Base-by-base conservation (phyloP, 2,113 vertebrate genomes). In the Austrofundulus limnaeus region DNA sequence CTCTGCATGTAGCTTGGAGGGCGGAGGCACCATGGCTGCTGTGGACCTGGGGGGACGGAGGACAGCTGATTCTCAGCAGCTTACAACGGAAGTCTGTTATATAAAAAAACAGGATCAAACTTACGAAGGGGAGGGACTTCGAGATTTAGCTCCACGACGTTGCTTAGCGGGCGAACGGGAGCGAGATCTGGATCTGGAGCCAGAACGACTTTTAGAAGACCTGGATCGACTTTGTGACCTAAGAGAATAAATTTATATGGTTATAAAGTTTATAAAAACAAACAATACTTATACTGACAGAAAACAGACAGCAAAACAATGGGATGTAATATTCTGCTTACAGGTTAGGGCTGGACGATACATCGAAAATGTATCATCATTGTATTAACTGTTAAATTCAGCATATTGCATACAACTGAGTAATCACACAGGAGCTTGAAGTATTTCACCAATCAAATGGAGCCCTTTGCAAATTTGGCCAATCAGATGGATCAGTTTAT, bases 101-200 rank as follows among this genome's bases (percentile, higher is more conserved):
- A 46, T 16, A 0, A 47, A 48, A 56, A 11, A 31, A 21, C 1
- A 19, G n/a, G 20, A 0, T 28, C 16, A 14, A 41, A 85, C 96
- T 94, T 91, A 98, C 97, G 94, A 92, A 53, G 96, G 96, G 1
- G 96, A 96, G 16, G 95, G 88, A 76, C 96, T 97, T 52, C 94
- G 88, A 0, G 96, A 97, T 39, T 94, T 90, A 0, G 90, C 89
- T 0, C 71, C 78, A 25, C 90, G 93, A 7, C 91, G 93, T 47
- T 89, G 92, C 77, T 95, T 92, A 19, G 90, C 87, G 0, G 96
- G 96, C 0, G 97, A 98, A 9, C 91, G 94, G 0, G 96, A 97
- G 0, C 91, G 78, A 0, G 96, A 98, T 0, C 93, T 87, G 0
- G 97, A 98, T 0, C 93, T 90, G 0, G 96, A 97, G 0, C 91